Conservation (phyloP, 2,113 vertebrate genomes). For the Spermophilus dauricus region DNA sequence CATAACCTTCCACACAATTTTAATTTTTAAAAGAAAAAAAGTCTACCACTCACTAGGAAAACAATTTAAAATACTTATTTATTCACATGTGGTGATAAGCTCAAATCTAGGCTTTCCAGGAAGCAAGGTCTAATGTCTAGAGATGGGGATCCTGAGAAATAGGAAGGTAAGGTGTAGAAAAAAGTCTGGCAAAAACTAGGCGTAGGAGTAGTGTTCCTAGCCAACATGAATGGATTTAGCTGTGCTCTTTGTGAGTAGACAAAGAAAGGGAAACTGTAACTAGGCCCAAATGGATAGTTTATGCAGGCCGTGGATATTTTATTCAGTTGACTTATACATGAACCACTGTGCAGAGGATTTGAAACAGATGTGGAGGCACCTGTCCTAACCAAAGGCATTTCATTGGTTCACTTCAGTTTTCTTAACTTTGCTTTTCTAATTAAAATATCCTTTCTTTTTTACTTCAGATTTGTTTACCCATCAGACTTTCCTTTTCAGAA, state of each 20-base stretch:
- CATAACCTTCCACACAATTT: background rate
- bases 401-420: background rate
- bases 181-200: background rate
- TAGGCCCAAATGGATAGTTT: background rate
- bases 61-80: background rate
- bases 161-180: background rate
- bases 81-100: background rate
- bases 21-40: constrained; percentile 17
- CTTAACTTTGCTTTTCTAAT: constrained; percentile 13
- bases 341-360: background rate
- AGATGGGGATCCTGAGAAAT: background rate
- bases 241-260: background rate
- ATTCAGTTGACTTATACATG: background rate
- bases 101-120: background rate
- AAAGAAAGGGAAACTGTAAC: background rate
- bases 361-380: background rate
- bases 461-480: background rate
- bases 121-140: background rate
- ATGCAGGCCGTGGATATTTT: background rate
- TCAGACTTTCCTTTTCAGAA: background rate
- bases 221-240: background rate
- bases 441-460: constrained; percentile 3
- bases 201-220: background rate
- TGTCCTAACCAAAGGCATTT: background rate
- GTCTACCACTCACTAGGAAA: constrained; percentile 8